A percentile compares a stretch with the other conserved stretches of the same genome.
phyloP scores from a whole-genome alignment of 2,888 invertebrate genomes.

The Autographa gamma region DNA sequence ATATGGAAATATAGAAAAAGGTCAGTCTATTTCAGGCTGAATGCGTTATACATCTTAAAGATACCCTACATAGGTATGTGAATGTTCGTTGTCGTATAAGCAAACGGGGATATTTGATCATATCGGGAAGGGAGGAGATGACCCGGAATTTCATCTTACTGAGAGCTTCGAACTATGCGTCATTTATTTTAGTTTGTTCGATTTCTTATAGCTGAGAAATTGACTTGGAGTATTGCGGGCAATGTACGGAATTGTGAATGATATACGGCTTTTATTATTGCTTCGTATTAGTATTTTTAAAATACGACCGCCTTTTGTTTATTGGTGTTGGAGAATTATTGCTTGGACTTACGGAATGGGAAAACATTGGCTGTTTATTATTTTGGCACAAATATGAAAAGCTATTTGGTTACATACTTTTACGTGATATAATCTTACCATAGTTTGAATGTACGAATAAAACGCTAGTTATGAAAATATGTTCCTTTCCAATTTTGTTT shows the following conservation, averaged over 20 bases:
- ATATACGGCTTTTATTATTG: conserved; percentile 43
- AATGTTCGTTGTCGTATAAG: conserved; percentile 59
- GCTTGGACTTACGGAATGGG: background rate
- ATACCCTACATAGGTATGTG: conserved; percentile 28
- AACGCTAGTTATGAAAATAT: background rate
- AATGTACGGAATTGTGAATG: conserved; percentile 63
- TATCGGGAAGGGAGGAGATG: conserved; percentile 73
- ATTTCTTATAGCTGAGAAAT: conserved; percentile 77
- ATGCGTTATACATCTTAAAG: conserved; percentile 37
- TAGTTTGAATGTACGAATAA: conserved; percentile 1
- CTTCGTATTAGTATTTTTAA: conserved; percentile 12
- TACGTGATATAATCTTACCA: background rate
- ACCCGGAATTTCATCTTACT: conserved; percentile 83
- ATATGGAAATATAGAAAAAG: conserved; percentile 43
- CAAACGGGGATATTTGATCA: conserved; percentile 75
- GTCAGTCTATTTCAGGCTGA: conserved; percentile 41
- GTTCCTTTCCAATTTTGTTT: no score
- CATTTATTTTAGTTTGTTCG: conserved; percentile 84
- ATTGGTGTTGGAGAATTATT: background rate
- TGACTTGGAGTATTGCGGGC: conserved; percentile 70
- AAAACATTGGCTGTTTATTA: background rate
- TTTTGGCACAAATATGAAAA: background rate
- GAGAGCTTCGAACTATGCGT: conserved; percentile 81
- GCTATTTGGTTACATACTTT: background rate
- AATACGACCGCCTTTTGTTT: background rate